Base-by-base conservation (phyloP, 2,888 invertebrate genomes). In the Deilephila porcellus region DNA sequence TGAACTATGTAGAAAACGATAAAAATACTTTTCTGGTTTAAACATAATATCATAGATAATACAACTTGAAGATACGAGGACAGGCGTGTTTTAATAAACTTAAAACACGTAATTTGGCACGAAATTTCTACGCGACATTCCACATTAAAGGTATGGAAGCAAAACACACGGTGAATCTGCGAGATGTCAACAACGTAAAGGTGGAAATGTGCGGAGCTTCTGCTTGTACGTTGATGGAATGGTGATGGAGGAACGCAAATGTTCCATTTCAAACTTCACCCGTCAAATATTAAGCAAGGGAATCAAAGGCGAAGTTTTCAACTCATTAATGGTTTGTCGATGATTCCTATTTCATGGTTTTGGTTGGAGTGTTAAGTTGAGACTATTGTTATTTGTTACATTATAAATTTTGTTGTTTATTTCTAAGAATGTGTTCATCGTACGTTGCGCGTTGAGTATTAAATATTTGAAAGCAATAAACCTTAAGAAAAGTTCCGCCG, bases 111-210 rank as follows among this genome's bases (percentile, higher is more conserved):
- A 67, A 67, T 67, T 67, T 25, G 25, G 52, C 67, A 52, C 25
- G 17, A 25, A 17, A 67, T 52, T 52, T 67, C 67, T 67, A 17
- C 17, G 20, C 45, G 67, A 67, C 45, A 67, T 67, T 67, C 67
- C 67, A 67, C 67, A 67, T 67, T 67, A 25, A 25, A 67, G 67
- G 25, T 25, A 67, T 52, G 67, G 45, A 67, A 25, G 17, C 67
- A 25, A 25, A 67, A 67, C 52, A 67, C 67, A 67, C 45, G n/a
- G 52, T 67, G 67, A 67, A 67, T 67, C 52, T 67, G 67, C 67
- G 52, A 17, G 67, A 67, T 67, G 67, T 67, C 67, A 67, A 67
- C 67, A 52, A 67, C 67, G 67, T 67, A 67, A 67, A 67, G 67
- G 67, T 67, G 67, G 67, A 67, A 67, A 67, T 67, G 67, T 67